Evolutionary conservation across 2,888 invertebrate species (phyloP), one percentile per base, ranked within the genome.

Genomic region (Drosophila paranaensis): DNA sequence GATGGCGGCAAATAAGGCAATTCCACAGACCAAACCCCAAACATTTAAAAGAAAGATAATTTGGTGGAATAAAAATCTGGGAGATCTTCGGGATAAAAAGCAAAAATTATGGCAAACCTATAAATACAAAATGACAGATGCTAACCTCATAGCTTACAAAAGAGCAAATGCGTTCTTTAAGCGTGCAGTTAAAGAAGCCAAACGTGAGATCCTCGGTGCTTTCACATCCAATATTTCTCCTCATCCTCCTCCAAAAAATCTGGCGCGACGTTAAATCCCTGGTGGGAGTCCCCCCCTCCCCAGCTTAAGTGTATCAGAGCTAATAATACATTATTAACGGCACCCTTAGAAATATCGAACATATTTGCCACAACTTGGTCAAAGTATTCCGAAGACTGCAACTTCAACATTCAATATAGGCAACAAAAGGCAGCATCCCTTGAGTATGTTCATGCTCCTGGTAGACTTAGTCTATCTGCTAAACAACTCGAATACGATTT

Each of bases 201-300:
- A 65, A 35, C 35, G 53, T n/a, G 37, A 64, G 16, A 51, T 50
- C 51, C 53, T 65, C 20, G 46, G 58, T 60, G 54, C 16, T 10
- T 58, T 74, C 10, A 67, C 63, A 20, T 63, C 70, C 6, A 61
- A 56, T 48, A 64, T 70, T 27, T 46, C 60, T n/a, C 60, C 70
- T 10, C 54, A 50, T 55, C 56, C 10, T 42, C 66, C 30, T 30
- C 70, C 30, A 55, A 66, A 63, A 69, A 42, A 53, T 69, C 25
- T 69, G 73, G 56, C 39, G 16, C 20, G 58, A 58, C 20, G 62
- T 65, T n/a, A 73, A 58, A 42, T 50, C 51, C 30, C 58, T 65
- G 33, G 43, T 53, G 42, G 57, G 45, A 43, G 13, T 53, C 61
- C 53, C 61, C 61, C 20, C 37, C 53, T 27, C 45, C 60, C 27